A percentile compares a stretch with the other conserved stretches of the same genome.
phyloP scores from a whole-genome alignment of 2,797 vertebrate species.

The Heliangelus exortis region DNA sequence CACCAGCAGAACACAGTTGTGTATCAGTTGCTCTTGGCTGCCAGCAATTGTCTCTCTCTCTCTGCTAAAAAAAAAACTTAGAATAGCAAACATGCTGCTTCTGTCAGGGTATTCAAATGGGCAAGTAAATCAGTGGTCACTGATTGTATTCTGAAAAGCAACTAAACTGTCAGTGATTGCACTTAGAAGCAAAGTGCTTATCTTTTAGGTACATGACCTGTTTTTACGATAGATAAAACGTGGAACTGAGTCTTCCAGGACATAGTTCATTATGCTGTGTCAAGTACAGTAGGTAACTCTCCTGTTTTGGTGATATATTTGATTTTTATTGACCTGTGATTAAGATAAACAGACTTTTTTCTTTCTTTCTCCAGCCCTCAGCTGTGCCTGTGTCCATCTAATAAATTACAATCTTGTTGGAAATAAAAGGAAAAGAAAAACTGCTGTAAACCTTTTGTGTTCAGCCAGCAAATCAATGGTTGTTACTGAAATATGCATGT shows the following conservation, averaged over 20 bases:
- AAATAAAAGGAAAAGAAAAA: not conserved
- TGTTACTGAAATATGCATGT: conserved; percentile 11
- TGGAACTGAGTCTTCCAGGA: not conserved
- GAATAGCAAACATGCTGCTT: not conserved
- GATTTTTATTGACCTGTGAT: not conserved
- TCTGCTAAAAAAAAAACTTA: not conserved
- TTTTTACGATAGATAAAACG: not conserved
- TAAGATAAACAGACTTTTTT: not conserved
- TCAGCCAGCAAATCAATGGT: not conserved
- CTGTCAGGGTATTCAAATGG: not conserved
- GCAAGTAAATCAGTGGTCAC: not conserved
- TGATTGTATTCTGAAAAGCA: not conserved
- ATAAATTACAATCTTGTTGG: not conserved
- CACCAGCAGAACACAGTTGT: not conserved
- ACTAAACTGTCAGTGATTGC: not conserved
- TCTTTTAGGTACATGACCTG: not conserved
- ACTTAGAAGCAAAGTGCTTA: not conserved
- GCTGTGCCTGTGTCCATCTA: not conserved
- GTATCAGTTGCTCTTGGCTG: not conserved
- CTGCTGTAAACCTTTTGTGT: not conserved
- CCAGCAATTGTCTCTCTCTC: not conserved
- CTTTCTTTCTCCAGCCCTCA: not conserved
- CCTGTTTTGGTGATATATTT: not conserved
- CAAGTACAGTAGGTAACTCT: not conserved
- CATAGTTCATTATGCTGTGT: not conserved